These are phyloP conservation scores for Platalea minor DNA, from an alignment of 2,797 vertebrate species.

Conservation along the genomic window DNA sequence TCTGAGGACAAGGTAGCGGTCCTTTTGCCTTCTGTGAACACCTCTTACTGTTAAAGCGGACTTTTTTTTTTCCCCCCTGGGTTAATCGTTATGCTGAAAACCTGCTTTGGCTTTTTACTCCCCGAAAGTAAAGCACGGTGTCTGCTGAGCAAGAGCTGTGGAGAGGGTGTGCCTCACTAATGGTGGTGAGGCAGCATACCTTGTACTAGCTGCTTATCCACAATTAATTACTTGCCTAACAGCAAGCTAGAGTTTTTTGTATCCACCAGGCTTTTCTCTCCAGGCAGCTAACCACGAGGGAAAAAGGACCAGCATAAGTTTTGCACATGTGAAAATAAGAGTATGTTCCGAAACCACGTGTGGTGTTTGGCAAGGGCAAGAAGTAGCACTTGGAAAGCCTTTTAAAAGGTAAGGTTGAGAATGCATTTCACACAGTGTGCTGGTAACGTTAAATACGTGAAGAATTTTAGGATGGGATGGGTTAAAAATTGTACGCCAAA, in stretches of 20 bases:
- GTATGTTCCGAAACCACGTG: not conserved
- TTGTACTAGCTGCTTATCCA: not conserved
- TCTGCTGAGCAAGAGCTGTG: rapidly evolving
- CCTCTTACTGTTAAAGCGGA: rapidly evolving
- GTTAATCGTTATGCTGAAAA: not conserved
- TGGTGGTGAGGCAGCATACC: not conserved
- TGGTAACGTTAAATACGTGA: not conserved
- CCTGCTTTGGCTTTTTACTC: not conserved
- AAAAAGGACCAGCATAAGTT: not conserved
- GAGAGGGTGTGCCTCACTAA: no score
- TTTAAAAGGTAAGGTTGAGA: not conserved
- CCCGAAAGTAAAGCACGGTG: no score
- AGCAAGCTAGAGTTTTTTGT: not conserved
- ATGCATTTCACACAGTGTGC: not conserved
- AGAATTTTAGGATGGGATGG: not conserved
- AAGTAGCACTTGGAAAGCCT: not conserved
- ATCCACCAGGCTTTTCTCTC: not conserved
- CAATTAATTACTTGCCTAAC: rapidly evolving
- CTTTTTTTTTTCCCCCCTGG: rapidly evolving
- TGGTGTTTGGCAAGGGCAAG: not conserved
- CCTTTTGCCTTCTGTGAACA: rapidly evolving
- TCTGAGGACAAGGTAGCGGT: rapidly evolving
- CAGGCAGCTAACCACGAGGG: rapidly evolving
- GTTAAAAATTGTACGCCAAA: not conserved
- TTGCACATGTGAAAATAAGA: not conserved